Evolutionary conservation across 1,140 invertebrate species (phyloP).

Genomic region (Harlomillsia oculata): DNA sequence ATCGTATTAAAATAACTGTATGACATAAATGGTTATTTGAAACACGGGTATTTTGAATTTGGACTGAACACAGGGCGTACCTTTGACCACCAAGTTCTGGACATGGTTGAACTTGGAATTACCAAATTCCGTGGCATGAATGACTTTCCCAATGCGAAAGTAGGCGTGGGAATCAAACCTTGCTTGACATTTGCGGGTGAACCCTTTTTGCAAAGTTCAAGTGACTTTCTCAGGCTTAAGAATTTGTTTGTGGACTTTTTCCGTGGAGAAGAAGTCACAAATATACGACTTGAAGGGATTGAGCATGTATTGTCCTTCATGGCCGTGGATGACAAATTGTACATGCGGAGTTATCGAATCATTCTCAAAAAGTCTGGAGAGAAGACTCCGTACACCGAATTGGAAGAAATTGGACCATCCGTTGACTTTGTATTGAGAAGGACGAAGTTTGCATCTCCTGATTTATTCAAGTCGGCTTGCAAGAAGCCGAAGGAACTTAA

Average conservation of each 20-base stretch:
- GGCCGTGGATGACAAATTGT: slow-evolving; percentile 59
- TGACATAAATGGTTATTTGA: too few species aligned
- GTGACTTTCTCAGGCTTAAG: slow-evolving; percentile 68
- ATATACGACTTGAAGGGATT: slow-evolving; percentile 77
- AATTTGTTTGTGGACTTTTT: slow-evolving; percentile 90
- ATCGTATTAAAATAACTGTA: slow-evolving; percentile 1
- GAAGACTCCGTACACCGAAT: slow-evolving; percentile 74
- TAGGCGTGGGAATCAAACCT: slow-evolving; percentile 74
- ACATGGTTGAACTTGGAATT: slow-evolving; percentile 93
- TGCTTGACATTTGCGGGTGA: slow-evolving; percentile 89
- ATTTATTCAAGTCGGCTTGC: slow-evolving; percentile 78
- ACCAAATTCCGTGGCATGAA: slow-evolving; percentile 66
- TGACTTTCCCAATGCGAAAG: slow-evolving; percentile 71
- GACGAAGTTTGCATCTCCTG: slow-evolving; percentile 77
- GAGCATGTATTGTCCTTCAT: slow-evolving; percentile 89
- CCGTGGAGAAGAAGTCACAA: slow-evolving; percentile 67
- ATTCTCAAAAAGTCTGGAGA: slow-evolving; percentile 82
- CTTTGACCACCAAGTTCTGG: slow-evolving; percentile 79
- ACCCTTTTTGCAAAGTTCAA: slow-evolving; percentile 66
- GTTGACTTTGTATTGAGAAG: slow-evolving; percentile 76
- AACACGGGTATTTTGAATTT: too few species aligned
- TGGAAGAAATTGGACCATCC: slow-evolving; percentile 90
- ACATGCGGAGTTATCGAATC: slow-evolving; percentile 80
- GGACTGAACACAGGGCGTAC: slow-evolving; percentile 60
- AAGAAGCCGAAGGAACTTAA: slow-evolving; percentile 74